Percentiles rank a stretch among this genome's conserved stretches.
Conservation (phyloP, 2,113 vertebrate species). For the Okapia johnstoni region DNA sequence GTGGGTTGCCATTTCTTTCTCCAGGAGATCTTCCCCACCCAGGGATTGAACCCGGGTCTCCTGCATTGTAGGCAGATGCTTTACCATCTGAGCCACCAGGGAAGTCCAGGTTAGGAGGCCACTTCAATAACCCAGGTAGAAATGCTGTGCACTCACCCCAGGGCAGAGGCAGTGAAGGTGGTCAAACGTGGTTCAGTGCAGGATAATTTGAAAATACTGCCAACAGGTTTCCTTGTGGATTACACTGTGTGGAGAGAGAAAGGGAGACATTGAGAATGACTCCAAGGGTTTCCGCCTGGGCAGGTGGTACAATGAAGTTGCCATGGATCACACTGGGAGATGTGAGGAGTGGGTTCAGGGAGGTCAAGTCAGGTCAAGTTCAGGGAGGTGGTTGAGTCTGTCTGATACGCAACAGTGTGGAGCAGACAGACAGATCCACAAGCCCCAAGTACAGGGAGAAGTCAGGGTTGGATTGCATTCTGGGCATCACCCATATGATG, state of each 20-base stretch:
- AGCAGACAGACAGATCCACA: accelerated
- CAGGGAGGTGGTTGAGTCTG: neutral
- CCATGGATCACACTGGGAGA: accelerated
- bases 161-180: neutral
- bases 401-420: accelerated
- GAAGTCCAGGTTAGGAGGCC: neutral
- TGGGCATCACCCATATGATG: accelerated
- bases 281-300: neutral
- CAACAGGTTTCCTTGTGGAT: neutral
- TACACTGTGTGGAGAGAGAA: neutral
- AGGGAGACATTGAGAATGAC: neutral
- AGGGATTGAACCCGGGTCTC: neutral
- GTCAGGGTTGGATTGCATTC: neutral
- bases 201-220: neutral
- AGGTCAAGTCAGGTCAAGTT: too few relatives aligned
- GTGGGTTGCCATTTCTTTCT: neutral
- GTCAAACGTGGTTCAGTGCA: neutral
- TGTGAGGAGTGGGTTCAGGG: accelerated
- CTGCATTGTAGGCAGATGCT: neutral
- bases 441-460: neutral
- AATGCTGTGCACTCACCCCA: neutral
- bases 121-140: neutral
- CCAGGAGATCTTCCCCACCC: neutral
- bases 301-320: accelerated
- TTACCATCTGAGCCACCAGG: neutral